A percentile compares a stretch with the other conserved stretches of the same genome.
phyloP scores from a whole-genome alignment of 2,888 invertebrate genomes.

The Aphodius sticticus region DNA sequence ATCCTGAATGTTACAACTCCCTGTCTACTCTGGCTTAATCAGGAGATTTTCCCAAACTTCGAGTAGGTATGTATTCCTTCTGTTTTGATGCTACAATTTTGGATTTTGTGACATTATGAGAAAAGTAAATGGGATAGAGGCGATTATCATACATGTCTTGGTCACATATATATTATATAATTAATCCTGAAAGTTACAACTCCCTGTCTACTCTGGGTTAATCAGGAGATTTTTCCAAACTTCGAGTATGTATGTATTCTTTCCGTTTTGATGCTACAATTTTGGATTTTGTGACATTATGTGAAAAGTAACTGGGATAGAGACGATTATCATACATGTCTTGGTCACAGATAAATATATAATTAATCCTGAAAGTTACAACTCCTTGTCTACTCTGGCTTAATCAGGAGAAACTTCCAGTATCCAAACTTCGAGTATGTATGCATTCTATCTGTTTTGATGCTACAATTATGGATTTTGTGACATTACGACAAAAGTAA shows the following conservation, averaged over 20 bases:
- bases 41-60: not conserved
- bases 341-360: no score
- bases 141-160: not conserved
- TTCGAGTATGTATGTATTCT: not conserved
- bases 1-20: not conserved
- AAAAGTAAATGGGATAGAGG: not conserved
- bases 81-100: not conserved
- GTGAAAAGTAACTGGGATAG: no score
- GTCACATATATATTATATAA: not conserved
- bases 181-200: not conserved
- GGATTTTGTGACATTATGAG: not conserved
- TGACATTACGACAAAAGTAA: not conserved
- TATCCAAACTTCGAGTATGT: not conserved
- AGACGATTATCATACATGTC: no score
- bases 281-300: not conserved
- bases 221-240: not conserved
- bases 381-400: not conserved
- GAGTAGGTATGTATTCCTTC: not conserved
- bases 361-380: no score
- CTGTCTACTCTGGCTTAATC: not conserved
- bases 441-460: not conserved
- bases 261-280: not conserved
- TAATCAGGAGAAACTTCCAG: not conserved
- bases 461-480: not conserved
- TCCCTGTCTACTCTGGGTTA: not conserved